phyloP scores from a whole-genome alignment of 1,140 invertebrate genomes.

The Notospermus geniculatus region DNA sequence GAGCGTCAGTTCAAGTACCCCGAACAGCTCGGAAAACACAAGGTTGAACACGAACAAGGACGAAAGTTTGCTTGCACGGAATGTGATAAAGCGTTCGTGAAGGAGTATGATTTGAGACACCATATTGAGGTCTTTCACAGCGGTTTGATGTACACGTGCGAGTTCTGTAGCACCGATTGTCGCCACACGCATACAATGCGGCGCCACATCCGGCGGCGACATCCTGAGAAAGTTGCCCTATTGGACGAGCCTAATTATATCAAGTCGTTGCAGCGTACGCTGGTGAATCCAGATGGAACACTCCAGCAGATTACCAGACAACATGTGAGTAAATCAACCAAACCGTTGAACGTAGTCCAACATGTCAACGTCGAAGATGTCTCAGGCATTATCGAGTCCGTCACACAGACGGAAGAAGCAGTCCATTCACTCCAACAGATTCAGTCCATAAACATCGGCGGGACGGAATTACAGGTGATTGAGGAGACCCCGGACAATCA shows the following conservation, averaged over 20 bases:
- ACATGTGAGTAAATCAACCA: too few species aligned
- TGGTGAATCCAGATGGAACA: neutral
- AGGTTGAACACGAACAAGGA: conserved; percentile 47
- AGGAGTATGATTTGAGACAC: conserved; percentile 53
- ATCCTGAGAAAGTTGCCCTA: conserved; percentile 36
- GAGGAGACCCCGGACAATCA: conserved; percentile 7
- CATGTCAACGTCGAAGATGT: neutral
- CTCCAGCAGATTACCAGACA: neutral
- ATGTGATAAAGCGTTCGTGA: conserved; percentile 57
- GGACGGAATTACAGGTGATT: neutral
- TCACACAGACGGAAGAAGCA: neutral
- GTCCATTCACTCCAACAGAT: neutral
- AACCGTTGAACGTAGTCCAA: neutral
- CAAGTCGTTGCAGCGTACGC: conserved; percentile 25
- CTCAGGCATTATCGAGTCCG: neutral
- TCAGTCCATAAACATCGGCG: neutral
- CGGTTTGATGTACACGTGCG: conserved; percentile 56
- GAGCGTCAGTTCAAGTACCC: conserved; percentile 52
- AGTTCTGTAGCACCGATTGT: conserved; percentile 52
- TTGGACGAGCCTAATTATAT: conserved; percentile 34
- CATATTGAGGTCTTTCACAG: conserved; percentile 56
- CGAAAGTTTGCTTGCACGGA: conserved; percentile 40
- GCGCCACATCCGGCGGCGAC: conserved; percentile 57
- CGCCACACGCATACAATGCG: conserved; percentile 53
- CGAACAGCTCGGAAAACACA: conserved; percentile 56